Evolutionary conservation across 2,113 vertebrate species (phyloP), one percentile per base, ranked within the genome.

Genomic region (Zonotrichia leucophrys): DNA sequence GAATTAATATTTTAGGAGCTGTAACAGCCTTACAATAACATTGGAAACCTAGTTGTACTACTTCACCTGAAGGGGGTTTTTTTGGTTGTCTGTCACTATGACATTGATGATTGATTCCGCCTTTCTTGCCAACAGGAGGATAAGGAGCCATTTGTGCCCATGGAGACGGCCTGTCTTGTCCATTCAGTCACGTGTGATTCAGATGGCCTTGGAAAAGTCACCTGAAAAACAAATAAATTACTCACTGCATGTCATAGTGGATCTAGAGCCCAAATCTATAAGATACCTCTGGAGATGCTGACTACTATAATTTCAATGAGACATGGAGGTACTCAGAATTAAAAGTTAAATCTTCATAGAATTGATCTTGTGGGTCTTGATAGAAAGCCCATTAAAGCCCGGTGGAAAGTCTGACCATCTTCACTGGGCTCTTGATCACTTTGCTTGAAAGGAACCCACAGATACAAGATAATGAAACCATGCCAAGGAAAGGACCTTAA

Each of bases 1-100:
- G 58, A 90, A 84, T 93, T 3, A 90, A 93, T 96, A 60, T 86
- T 97, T 97, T 95, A 97, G 86, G 70, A 97, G 53, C 81, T 70
- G 68, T 87, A 94, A 68, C 75, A 83, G 21, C 59, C 49, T 74
- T 90, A 92, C 60, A 83, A 75, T 91, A 95, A 91, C 9, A 2
- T 75, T 37, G 88, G 78, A 90, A 94, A 64, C 58, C 62, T 88
- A 53, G 66, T 49, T 87, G 17, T 91, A 68, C 41, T 41, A 59
- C 68, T 56, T 46, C 37, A 74, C n/a, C 78, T 75, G 56, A 33
- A 49, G 35, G n/a, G 14, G 20, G 63, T 67, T 88, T 90, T 76
- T 70, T 74, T 63, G 10, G 30, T 82, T 93, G 56, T 82, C 74
- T 85, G 5, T 92, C 72, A 80, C 66, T 68, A 19, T 77, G 84